Evolutionary conservation across 92 coral and sea anemone genomes (phyloP), one percentile per base, ranked within the genome.

Genomic region (Actinostola sp.): DNA sequence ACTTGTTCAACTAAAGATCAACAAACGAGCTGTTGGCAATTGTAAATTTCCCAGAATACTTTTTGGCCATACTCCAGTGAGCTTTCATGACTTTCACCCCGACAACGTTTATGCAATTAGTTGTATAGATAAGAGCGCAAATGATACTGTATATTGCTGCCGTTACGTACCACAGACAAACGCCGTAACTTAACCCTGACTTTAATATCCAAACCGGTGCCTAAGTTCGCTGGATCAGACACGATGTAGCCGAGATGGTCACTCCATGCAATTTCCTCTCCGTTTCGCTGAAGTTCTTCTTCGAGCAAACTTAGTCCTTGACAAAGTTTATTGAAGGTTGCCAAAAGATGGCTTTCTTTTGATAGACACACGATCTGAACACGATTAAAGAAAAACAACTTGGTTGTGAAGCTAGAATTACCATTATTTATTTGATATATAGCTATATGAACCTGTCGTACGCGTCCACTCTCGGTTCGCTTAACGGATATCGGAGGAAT

Each of bases 171-270:
- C 82, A 78, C 69, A 6, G 82, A 38, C 25, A 90, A 70, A 36
- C 81, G 92, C 46, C 84, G 96, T 14, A 90, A 73, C 25, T 76
- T 84, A 11, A 87, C 71, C 32, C 91, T 66, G 21, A 73, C 86
- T 39, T 76, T 75, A 17, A 86, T 68, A 28, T 79, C 85, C 62
- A 90, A 72, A 21, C 80, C 92, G 0, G 92, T 90, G 16, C 96
- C 96, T 60, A 90, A 77, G 20, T 83, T 45, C 28, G 70, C 65
- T 59, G 96, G 96, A 69, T 90, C 96, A 46, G 96, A 90, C 33
- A 82, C 86, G n/a, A 90, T 45, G 78, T 82, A 90, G 36, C 96
- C 96, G 13, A 90, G 83, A 46, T 78, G 86, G 24, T 83, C 88
- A 74, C 66, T 66, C 87, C 84, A 75, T 51, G 80, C 66, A 51